phyloP scores from a whole-genome alignment of 2,888 invertebrate species.

The Ametastegia equiseti region DNA sequence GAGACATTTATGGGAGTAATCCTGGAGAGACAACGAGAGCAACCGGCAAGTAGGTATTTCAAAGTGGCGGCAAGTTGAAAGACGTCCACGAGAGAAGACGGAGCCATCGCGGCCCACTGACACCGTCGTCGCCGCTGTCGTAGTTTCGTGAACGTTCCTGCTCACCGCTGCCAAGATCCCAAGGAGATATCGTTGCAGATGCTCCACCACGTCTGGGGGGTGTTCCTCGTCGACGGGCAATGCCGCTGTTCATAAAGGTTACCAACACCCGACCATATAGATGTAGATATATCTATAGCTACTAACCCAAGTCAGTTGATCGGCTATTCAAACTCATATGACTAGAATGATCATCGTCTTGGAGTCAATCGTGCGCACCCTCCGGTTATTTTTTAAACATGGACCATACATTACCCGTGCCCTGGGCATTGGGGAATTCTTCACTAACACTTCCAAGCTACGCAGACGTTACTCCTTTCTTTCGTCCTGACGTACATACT shows the following conservation, averaged over 20 bases:
- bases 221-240: conserved; percentile 30
- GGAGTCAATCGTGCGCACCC: conserved; percentile 41
- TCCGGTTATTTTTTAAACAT: conserved; percentile 10
- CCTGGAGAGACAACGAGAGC: conserved; percentile 15
- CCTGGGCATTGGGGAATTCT: neutral
- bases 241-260: conserved; percentile 40
- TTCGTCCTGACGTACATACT: neutral
- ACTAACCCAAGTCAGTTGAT: conserved; percentile 15
- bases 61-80: conserved; percentile 45
- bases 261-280: conserved; percentile 21
- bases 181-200: conserved; percentile 41
- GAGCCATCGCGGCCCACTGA: conserved; percentile 42
- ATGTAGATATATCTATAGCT: conserved; percentile 8
- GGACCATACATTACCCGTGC: neutral
- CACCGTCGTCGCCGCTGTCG: conserved; percentile 39
- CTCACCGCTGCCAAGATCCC: conserved; percentile 41
- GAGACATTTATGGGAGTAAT: conserved; percentile 39
- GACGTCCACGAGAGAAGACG: conserved; percentile 39
- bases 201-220: conserved; percentile 41
- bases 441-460: conserved; percentile 30
- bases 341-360: conserved; percentile 36
- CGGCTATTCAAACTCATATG: conserved; percentile 38
- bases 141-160: conserved; percentile 39
- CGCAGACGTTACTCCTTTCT: neutral
- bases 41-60: conserved; percentile 19